phyloP scores from a whole-genome alignment of 2,797 vertebrate genomes.

The Cirrhinus mrigala region DNA sequence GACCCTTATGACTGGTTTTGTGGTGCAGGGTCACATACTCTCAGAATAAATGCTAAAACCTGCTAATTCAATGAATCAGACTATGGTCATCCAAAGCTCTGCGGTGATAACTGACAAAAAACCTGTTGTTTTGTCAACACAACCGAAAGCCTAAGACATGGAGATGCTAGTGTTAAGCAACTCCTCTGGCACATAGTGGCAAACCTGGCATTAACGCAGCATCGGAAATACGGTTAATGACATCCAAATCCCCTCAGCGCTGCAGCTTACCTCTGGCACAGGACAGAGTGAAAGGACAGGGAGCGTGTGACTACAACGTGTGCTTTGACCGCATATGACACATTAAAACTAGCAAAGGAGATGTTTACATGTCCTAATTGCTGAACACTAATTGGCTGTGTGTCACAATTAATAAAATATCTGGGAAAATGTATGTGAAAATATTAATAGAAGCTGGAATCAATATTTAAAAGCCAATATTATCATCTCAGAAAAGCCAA shows the following conservation, averaged over 20 bases:
- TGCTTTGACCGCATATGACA: constrained; percentile 18
- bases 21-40: no score
- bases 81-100: not conserved
- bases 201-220: constrained; percentile 38
- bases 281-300: constrained; percentile 27
- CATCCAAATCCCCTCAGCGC: constrained; percentile 51
- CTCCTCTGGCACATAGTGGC: not conserved
- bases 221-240: constrained; percentile 51
- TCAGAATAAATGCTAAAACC: no score
- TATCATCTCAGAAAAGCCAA: not conserved
- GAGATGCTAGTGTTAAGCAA: constrained; percentile 36
- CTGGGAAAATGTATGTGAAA: not conserved
- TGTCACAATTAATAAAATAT: constrained; percentile 6
- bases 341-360: not conserved
- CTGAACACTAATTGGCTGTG: not conserved
- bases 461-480: not conserved
- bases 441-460: constrained; percentile 2
- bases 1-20: no score
- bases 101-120: not conserved
- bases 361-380: not conserved
- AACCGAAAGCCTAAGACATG: constrained; percentile 7
- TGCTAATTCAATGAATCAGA: not conserved
- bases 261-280: constrained; percentile 50
- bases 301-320: not conserved
- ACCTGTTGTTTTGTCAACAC: constrained; percentile 8